phyloP scores from a whole-genome alignment of 2,113 vertebrate species.

The Lophotis ruficrista region DNA sequence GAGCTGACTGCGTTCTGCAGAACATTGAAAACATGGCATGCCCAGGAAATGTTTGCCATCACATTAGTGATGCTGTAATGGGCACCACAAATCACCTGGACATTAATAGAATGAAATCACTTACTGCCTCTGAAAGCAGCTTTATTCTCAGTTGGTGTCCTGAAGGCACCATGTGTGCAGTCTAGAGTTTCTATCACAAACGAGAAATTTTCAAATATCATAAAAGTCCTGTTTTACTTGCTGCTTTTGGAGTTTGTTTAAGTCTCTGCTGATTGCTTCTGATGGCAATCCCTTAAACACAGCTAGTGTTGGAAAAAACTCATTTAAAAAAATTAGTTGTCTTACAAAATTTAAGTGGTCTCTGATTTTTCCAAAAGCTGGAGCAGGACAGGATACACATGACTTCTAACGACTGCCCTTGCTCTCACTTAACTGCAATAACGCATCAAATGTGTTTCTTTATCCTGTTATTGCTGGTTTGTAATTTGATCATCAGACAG shows the following conservation, averaged over 20 bases:
- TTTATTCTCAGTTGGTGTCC: slow-evolving; percentile 75
- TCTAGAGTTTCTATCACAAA: slow-evolving; percentile 54
- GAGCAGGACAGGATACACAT: slow-evolving; percentile 47
- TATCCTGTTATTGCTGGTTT: slow-evolving; percentile 65
- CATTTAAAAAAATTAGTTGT: not conserved
- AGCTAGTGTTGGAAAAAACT: not conserved
- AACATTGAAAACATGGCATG: slow-evolving; percentile 63
- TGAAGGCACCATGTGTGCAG: slow-evolving; percentile 63
- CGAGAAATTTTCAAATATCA: slow-evolving; percentile 53
- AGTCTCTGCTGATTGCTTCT: slow-evolving; percentile 22
- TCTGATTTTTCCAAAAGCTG: slow-evolving; percentile 59
- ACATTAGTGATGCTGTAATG: slow-evolving; percentile 76
- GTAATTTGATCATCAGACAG: slow-evolving; percentile 74
- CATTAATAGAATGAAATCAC: slow-evolving; percentile 76
- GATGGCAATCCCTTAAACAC: slow-evolving; percentile 40
- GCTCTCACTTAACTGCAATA: slow-evolving; percentile 65
- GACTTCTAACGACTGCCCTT: slow-evolving; percentile 66
- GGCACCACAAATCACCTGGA: slow-evolving; percentile 77
- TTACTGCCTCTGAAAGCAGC: slow-evolving; percentile 72
- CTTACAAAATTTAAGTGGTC: slow-evolving; percentile 26
- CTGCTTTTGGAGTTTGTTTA: slow-evolving; percentile 16
- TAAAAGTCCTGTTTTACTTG: slow-evolving; percentile 25
- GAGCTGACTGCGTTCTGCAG: slow-evolving; percentile 58
- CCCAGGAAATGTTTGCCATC: slow-evolving; percentile 74
- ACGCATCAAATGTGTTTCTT: slow-evolving; percentile 64